phyloP scores from a whole-genome alignment of 2,888 invertebrate species.

The Cheilosia impressa region DNA sequence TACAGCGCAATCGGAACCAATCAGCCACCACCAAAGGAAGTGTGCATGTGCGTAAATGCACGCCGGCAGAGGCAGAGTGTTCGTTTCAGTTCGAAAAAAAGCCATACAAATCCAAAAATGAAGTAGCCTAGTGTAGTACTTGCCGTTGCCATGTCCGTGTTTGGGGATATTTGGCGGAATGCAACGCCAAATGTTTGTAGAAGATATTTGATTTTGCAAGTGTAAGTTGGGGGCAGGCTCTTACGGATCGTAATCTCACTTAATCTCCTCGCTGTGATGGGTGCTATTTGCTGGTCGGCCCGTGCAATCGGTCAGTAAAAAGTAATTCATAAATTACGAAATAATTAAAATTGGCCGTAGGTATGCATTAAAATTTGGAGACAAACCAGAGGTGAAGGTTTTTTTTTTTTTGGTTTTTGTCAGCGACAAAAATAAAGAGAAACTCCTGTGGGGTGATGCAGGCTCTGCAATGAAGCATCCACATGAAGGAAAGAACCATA shows the following conservation, averaged over 20 bases:
- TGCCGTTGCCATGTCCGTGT: neutral
- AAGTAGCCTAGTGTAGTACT: no score
- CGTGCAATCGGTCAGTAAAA: neutral
- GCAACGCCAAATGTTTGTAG: neutral
- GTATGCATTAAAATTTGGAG: neutral
- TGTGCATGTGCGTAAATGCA: conserved; percentile 28
- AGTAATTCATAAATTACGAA: neutral
- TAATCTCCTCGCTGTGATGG: neutral
- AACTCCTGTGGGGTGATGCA: conserved; percentile 52
- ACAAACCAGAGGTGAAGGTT: neutral
- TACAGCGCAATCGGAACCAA: conserved; percentile 2
- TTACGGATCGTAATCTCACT: neutral
- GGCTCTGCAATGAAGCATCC: conserved; percentile 43
- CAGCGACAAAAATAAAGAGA: conserved; percentile 37
- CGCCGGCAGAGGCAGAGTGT: neutral
- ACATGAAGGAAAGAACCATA: conserved; percentile 27
- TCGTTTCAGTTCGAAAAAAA: neutral
- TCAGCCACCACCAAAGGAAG: conserved; percentile 8
- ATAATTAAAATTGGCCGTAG: neutral
- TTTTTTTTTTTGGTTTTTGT: neutral
- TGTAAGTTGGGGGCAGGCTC: no score
- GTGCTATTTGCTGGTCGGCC: neutral
- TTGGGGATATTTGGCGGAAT: conserved; percentile 2
- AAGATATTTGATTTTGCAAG: neutral
- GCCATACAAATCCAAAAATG: neutral